phyloP scores from a whole-genome alignment of 2,888 invertebrate genomes.

The Ephialtes manifestator region DNA sequence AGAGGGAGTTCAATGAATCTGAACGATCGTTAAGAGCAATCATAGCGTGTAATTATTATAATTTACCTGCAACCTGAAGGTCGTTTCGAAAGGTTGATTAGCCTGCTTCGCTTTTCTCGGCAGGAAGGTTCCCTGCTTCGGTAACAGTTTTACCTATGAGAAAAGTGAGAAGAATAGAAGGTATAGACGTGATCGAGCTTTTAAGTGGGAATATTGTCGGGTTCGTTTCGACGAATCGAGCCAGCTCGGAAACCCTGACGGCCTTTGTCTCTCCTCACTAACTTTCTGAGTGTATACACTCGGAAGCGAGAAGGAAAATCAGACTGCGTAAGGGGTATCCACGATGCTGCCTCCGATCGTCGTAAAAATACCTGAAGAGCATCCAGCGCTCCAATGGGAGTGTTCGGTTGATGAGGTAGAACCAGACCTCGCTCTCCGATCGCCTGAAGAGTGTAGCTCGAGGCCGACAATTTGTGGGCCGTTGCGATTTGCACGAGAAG shows the following conservation, averaged over 20 bases:
- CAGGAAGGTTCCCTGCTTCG: slow-evolving; percentile 82
- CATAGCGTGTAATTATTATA: slow-evolving; percentile 47
- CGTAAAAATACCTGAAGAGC: slow-evolving; percentile 85
- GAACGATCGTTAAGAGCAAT: slow-evolving; percentile 10
- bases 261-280: slow-evolving; percentile 47
- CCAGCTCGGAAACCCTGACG: slow-evolving; percentile 25
- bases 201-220: neutral
- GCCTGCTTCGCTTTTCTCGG: slow-evolving; percentile 81
- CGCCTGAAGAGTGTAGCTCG: slow-evolving; percentile 89
- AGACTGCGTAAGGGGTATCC: slow-evolving; percentile 1
- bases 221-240: slow-evolving; percentile 60
- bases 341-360: slow-evolving; percentile 29
- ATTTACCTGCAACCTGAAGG: slow-evolving; percentile 87
- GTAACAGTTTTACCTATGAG: slow-evolving; percentile 83
- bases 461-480: slow-evolving; percentile 90
- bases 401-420: slow-evolving; percentile 91
- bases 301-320: slow-evolving; percentile 27
- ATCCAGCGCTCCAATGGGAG: slow-evolving; percentile 89
- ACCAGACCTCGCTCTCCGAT: slow-evolving; percentile 88
- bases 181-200: slow-evolving; percentile 9
- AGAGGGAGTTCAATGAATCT: slow-evolving; percentile 10
- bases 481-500: slow-evolving; percentile 91
- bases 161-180: slow-evolving; percentile 26
- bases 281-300: slow-evolving; percentile 1
- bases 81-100: slow-evolving; percentile 89